Base-by-base conservation (phyloP, 2,888 invertebrate species). In the Andrena trimmerana region DNA sequence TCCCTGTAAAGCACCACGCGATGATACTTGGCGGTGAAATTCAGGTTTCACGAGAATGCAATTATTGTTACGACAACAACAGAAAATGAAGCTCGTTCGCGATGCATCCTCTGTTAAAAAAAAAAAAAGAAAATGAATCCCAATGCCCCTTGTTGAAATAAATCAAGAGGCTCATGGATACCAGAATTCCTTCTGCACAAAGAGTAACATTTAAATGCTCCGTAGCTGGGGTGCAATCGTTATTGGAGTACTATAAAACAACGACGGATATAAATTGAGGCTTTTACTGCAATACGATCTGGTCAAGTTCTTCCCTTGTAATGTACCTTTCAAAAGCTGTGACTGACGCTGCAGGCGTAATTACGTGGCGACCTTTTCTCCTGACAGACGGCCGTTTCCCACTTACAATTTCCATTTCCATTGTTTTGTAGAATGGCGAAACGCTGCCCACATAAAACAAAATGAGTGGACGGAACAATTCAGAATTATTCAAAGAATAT, bases 231-330 rank as follows among this genome's bases (percentile, higher is more conserved):
- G 20, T 65, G 54, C 33, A 33, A 31, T 29, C 13, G 65, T 36
- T 72, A 54, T 65, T 20, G 8, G 13, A 29, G 20, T 52, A 36
- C n/a, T 20, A 2, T 29, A 27, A 57, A 62, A 60, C 50, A 73
- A 24, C 72, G 27, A 42, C 36, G 36, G 57, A 73, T 29, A n/a
- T 42, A 66, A 73, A 66, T 66, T 24, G 24, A 66, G 24, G 13
- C 54, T 36, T 66, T 42, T 16, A 8, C 57, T 13, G 20, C 6
- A n/a, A 24, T 66, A 27, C 5, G 29, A 73, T 54, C n/a, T 29
- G 20, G 8, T 31, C 42, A 20, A 54, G 57, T 27, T 29, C 2
- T 65, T n/a, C 33, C 13, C 36, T n/a, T 65, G 29, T 63, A 63
- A 42, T 20, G 36, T 20, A 63, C 24, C 20, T 42, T 42, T 24